Base-by-base conservation (phyloP, 2,113 vertebrate genomes). In the Nipponia nippon region DNA sequence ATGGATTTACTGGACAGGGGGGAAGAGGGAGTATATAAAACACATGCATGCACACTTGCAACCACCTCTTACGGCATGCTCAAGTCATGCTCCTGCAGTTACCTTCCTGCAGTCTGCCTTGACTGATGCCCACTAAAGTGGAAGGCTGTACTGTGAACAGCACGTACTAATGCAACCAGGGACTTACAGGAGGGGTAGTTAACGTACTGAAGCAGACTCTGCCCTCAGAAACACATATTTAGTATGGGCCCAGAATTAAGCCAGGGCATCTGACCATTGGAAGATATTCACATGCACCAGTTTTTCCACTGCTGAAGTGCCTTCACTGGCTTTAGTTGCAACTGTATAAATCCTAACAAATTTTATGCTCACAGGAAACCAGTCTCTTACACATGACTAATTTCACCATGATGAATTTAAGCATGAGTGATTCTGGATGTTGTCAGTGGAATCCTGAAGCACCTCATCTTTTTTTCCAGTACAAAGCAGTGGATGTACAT, bases 11-110 rank as follows among this genome's bases (percentile, higher is more conserved):
- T 8, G 19, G 38, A 27, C 4, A 26, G 15, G 16, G 22, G 8
- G 18, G 30, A 76, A 77, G 21, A 72, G 16, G 13, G 20, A 79
- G 18, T 73, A 65, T 36, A 27, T 88, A 52, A 79, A 49, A 42
- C 27, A 53, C 18, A 20, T 8, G 10, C 14, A n/a, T 14, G 7
- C 21, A 65, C 36, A 19, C 59, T 89, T 61, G 27, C 21, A 86
- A 86, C 46, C 44, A 29, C 16, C 3, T 46, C 27, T 80, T 52
- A 52, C 0, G 9, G 53, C 58, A 90, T 0, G 0, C 27, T 77
- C 8, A 50, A 29, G 29, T 46, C 50, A 61, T 26, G 46, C 11
- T 91, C 22, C 78, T 71, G 55, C 49, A 70, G 21, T 25, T 14
- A 21, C 36, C 12, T 25, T 47, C 32, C 46, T 56, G 36, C 23